phyloP scores from a whole-genome alignment of 1,140 invertebrate species.

The Bombus vancouverensis region DNA sequence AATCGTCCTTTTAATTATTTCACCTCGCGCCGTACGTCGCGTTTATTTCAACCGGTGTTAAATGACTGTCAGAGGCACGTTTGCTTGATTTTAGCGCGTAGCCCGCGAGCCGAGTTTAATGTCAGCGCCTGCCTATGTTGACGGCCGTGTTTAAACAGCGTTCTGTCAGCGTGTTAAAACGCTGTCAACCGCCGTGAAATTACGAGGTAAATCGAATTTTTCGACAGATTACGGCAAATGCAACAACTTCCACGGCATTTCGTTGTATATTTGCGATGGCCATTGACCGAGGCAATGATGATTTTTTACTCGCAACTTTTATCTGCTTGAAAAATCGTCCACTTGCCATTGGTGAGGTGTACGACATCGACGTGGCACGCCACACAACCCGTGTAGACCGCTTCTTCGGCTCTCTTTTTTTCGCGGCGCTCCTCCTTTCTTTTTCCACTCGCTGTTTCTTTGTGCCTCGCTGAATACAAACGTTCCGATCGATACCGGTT shows the following conservation, averaged over 20 bases:
- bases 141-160: constrained; percentile 28
- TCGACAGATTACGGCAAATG: background rate
- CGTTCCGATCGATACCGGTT: constrained; percentile 60
- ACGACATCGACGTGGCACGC: constrained; percentile 33
- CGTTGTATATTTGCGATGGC: background rate
- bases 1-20: constrained; percentile 43
- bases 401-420: constrained; percentile 1
- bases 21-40: constrained; percentile 1
- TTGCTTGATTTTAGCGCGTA: constrained; percentile 18
- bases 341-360: background rate
- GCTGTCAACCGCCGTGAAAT: background rate
- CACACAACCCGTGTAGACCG: constrained; percentile 29
- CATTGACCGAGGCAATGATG: constrained; percentile 31
- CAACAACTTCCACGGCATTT: background rate
- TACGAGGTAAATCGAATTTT: constrained; percentile 3
- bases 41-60: constrained; percentile 28
- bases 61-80: constrained; percentile 41
- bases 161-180: constrained; percentile 16
- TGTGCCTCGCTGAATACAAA: constrained; percentile 46
- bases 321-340: constrained; percentile 65
- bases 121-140: background rate
- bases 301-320: constrained; percentile 65
- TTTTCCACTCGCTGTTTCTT: constrained; percentile 12
- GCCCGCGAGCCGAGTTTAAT: background rate
- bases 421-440: background rate